Evolutionary conservation across 2,888 invertebrate genomes (phyloP).

Genomic region (Ametastegia equiseti): DNA sequence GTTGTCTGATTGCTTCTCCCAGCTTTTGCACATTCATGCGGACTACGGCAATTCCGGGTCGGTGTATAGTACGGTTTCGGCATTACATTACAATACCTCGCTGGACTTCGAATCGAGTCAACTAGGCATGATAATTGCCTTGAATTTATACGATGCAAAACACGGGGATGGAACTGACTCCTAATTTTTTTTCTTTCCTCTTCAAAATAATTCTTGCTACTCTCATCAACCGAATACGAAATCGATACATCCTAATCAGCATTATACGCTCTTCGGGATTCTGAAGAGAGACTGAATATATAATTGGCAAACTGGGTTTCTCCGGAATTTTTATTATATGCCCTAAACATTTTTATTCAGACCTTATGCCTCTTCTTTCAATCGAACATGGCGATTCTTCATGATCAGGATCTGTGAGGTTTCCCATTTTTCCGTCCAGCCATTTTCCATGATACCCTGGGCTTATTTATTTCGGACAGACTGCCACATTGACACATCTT

Average conservation of each 20-base stretch:
- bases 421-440: too few species aligned
- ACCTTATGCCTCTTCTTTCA: too few species aligned
- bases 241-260: neutral
- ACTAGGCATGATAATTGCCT: neutral
- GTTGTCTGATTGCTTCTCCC: neutral
- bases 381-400: too few species aligned
- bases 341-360: too few species aligned
- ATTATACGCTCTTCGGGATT: too few species aligned
- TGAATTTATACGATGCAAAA: neutral
- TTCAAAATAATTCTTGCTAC: neutral
- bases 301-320: neutral
- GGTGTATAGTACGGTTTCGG: neutral
- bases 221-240: neutral
- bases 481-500: too few species aligned
- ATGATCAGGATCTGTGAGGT: too few species aligned
- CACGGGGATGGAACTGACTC: neutral
- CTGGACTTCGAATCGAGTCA: neutral
- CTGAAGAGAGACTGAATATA: too few species aligned
- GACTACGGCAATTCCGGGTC: neutral
- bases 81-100: neutral
- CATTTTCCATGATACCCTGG: too few species aligned
- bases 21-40: neutral
- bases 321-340: too few species aligned
- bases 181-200: neutral
- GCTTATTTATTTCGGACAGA: too few species aligned